A percentile compares a stretch with the other conserved stretches of the same genome.
phyloP scores from a whole-genome alignment of 2,797 vertebrate species.

The Mycteria americana region DNA sequence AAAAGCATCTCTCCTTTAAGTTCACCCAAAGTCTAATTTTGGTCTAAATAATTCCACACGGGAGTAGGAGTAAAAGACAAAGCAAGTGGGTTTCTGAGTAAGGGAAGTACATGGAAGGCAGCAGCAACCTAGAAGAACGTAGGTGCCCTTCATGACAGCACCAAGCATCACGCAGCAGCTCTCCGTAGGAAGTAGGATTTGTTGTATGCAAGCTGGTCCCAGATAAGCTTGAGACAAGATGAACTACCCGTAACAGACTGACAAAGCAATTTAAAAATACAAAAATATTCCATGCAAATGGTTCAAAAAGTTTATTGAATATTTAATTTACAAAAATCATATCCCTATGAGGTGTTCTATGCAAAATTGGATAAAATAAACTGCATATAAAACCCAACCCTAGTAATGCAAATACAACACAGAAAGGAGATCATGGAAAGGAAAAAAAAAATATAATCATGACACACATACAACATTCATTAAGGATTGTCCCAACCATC shows the following conservation, averaged over 20 bases:
- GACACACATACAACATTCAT: neutral
- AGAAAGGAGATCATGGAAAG: constrained; percentile 37
- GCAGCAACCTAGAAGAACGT: neutral
- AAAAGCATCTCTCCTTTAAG: neutral
- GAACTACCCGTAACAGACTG: neutral
- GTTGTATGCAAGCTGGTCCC: neutral
- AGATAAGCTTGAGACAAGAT: neutral
- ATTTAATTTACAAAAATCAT: constrained; percentile 82
- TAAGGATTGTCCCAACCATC: constrained; percentile 51
- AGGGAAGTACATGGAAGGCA: neutral
- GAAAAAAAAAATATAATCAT: neutral
- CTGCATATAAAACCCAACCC: constrained; percentile 72
- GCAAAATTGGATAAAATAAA: constrained; percentile 80
- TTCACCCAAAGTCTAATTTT: neutral
- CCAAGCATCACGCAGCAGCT: neutral
- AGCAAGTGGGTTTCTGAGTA: neutral
- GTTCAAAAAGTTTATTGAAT: constrained; percentile 80
- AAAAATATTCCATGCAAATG: constrained; percentile 27
- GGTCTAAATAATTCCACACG: neutral
- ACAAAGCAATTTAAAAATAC: neutral
- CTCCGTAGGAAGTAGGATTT: rapidly evolving
- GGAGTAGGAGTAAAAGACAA: neutral
- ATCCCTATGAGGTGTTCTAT: constrained; percentile 80
- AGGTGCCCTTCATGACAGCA: neutral
- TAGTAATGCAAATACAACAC: constrained; percentile 50